phyloP scores from a whole-genome alignment of 2,797 vertebrate genomes.

The Gouania willdenowi region DNA sequence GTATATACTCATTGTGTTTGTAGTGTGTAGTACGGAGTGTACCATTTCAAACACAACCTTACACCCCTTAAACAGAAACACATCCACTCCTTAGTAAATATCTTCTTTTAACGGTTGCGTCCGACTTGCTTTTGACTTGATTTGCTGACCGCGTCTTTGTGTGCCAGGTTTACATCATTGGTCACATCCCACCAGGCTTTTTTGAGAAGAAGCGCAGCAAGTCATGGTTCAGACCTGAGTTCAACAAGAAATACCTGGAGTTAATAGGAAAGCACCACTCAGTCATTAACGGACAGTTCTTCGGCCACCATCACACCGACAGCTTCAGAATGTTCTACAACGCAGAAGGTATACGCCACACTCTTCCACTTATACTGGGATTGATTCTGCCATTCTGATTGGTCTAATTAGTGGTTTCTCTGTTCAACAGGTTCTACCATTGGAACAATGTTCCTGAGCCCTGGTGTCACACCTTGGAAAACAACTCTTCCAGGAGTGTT shows the following conservation, averaged over 20 bases:
- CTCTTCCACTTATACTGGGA: too few species aligned
- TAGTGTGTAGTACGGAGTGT: too few species aligned
- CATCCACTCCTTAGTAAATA: too few species aligned
- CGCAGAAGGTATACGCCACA: conserved; percentile 52
- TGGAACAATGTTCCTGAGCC: conserved; percentile 86
- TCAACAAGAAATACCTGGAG: conserved; percentile 81
- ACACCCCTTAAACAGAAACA: too few species aligned
- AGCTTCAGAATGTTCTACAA: conserved; percentile 90
- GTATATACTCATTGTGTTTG: too few species aligned
- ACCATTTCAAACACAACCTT: too few species aligned
- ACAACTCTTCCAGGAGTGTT: conserved; percentile 88
- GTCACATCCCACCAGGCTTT: conserved; percentile 89
- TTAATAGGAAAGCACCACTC: conserved; percentile 81
- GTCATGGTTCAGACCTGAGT: conserved; percentile 82
- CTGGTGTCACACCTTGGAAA: conserved; percentile 92
- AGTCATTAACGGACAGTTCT: conserved; percentile 88
- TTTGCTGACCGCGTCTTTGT: too few species aligned
- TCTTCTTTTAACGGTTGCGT: too few species aligned
- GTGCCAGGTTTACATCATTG: conserved; percentile 89
- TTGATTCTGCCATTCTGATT: too few species aligned
- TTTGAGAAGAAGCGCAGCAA: conserved; percentile 90
- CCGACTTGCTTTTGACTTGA: too few species aligned
- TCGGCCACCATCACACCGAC: conserved; percentile 94
- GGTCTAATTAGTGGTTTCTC: neutral
- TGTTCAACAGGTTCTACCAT: conserved; percentile 77